A percentile compares a stretch with the other conserved stretches of the same genome.
These are phyloP conservation scores for Laothoe populi DNA, from an alignment of 2,888 invertebrate genomes.

Conservation along the genomic window DNA sequence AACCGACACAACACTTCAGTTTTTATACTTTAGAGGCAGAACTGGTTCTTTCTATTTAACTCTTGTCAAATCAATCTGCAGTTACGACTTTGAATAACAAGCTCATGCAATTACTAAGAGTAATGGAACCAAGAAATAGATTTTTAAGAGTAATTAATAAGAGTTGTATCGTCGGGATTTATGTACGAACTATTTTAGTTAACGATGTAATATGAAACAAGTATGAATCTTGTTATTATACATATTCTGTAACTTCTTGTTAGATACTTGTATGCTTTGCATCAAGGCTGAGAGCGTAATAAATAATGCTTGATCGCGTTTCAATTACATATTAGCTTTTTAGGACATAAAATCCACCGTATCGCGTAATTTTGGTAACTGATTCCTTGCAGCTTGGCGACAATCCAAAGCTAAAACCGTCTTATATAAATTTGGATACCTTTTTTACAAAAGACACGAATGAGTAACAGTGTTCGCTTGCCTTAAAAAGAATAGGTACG, in stretches of 20 bases:
- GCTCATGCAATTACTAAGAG: not conserved
- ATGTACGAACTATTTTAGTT: not conserved
- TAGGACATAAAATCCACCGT: slow-evolving; percentile 8
- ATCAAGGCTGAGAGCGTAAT: not conserved
- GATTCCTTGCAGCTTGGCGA: slow-evolving; percentile 21
- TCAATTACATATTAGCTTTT: not conserved
- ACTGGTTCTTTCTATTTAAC: slow-evolving; percentile 22
- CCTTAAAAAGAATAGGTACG: not conserved
- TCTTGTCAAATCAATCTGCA: slow-evolving; percentile 20
- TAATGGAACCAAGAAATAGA: not conserved
- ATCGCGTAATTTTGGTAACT: slow-evolving; percentile 20
- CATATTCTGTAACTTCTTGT: not conserved
- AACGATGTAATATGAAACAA: not conserved
- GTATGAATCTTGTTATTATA: not conserved
- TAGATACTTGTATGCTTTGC: not conserved
- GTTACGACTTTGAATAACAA: slow-evolving; percentile 18
- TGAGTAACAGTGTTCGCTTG: not conserved
- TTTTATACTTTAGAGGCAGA: slow-evolving; percentile 7
- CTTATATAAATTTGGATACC: slow-evolving; percentile 15
- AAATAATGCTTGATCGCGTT: not conserved
- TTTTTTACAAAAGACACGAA: not conserved
- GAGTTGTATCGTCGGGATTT: not conserved
- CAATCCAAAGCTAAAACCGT: slow-evolving; percentile 21
- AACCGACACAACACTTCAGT: slow-evolving; percentile 8
- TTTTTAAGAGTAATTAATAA: not conserved